Base-by-base conservation (phyloP, 2,888 invertebrate species). In the Imbricaverruca yamaguchii region DNA sequence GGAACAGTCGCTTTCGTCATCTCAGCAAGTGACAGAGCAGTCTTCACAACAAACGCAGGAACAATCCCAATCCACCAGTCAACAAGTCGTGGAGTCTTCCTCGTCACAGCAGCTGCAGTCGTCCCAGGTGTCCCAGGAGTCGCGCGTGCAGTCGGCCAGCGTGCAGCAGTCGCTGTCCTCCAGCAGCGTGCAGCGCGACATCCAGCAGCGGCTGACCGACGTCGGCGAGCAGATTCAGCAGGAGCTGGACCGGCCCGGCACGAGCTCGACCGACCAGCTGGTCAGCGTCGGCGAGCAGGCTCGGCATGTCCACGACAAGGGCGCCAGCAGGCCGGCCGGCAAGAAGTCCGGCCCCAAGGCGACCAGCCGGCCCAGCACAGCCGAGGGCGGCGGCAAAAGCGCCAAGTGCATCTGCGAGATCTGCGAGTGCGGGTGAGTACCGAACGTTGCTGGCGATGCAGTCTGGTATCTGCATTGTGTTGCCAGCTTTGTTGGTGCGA, bases 351-450 rank as follows among this genome's bases (percentile, higher is more conserved):
- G 25, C n/a, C 2, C 7, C 15, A 53, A 55, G 53, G 12, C 53
- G 21, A 21, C 59, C 15, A 15, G 39, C 21, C 74, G 74, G 21
- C 74, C 74, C 21, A 74, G 53, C 74, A 74, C 74, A 8, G 74
- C 74, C 74, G 74, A 74, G 55, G 74, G 74, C 7, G 74, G 74
- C 53, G 74, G 74, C 21, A 74, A 55, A 18, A 74, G 21, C 53
- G 74, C 74, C 55, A 74, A 74, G 74, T 74, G 74, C 10, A 74
- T 74, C 55, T 74, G 74, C 53, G 74, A 74, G 23, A 74, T 74
- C 55, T 74, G 74, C 74, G 74, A 74, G 55, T 74, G 74, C 55
- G 74, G 74, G 74, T 74, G 74, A 74, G 74, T 74, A 74, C 55
- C 12, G 23, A 59, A 59, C 11, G 7, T 59, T 39, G 39, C 39